Evolutionary conservation across 2,113 vertebrate species (phyloP).

Genomic region (Silurus glanis): DNA sequence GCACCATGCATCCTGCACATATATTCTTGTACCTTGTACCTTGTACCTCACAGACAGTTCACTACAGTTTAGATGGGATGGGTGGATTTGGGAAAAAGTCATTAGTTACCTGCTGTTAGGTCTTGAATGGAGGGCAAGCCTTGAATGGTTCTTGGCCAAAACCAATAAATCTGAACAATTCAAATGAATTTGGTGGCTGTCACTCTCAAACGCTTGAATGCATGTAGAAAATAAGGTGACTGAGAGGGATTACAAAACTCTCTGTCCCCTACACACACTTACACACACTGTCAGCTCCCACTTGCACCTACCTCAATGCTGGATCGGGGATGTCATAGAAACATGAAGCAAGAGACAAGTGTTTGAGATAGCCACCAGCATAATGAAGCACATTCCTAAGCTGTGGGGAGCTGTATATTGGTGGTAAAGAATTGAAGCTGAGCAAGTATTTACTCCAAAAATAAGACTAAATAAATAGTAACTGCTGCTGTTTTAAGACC

Average conservation of each 20-base stretch:
- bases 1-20: background rate
- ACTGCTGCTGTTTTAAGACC: conserved; percentile 78
- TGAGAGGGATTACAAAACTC: conserved; percentile 62
- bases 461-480: conserved; percentile 76
- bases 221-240: conserved; percentile 67
- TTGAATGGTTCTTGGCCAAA: conserved; percentile 23
- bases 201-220: conserved; percentile 63
- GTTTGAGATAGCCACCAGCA: conserved; percentile 75
- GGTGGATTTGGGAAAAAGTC: background rate
- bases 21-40: background rate
- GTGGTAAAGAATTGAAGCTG: conserved; percentile 17
- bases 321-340: conserved; percentile 68
- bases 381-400: conserved; percentile 76
- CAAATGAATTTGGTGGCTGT: conserved; percentile 52
- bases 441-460: conserved; percentile 71
- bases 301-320: conserved; percentile 14
- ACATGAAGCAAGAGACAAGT: conserved; percentile 74
- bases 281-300: conserved; percentile 60
- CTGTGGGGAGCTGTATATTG: conserved; percentile 61
- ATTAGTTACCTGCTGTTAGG: conserved; percentile 23
- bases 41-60: background rate
- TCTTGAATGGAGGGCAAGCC: conserved; percentile 1
- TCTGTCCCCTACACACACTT: conserved; percentile 45
- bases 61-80: background rate
- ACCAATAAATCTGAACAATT: conserved; percentile 43